Evolutionary conservation across 2,888 invertebrate species (phyloP).

Genomic region (Chymomyza amoena): DNA sequence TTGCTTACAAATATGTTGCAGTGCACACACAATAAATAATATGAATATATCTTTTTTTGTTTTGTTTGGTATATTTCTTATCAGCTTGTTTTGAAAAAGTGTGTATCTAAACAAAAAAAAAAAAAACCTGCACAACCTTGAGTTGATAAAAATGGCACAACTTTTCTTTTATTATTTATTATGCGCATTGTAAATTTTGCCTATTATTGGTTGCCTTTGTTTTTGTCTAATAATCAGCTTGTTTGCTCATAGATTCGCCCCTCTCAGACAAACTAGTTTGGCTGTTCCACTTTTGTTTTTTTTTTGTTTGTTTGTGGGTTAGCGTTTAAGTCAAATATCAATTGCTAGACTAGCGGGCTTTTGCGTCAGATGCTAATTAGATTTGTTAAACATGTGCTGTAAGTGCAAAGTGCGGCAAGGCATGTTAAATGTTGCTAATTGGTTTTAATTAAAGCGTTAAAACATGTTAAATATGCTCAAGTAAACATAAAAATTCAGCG

Average conservation of each 20-base stretch:
- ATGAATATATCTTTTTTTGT: neutral
- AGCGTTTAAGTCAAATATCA: conserved; percentile 42
- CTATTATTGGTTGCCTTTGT: conserved; percentile 1
- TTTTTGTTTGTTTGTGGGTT: conserved; percentile 25
- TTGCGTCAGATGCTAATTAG: conserved; percentile 10
- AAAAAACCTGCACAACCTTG: conserved; percentile 20
- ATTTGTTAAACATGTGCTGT: conserved; percentile 4
- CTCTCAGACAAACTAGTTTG: conserved; percentile 55
- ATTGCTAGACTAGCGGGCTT: conserved; percentile 22
- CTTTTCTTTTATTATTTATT: neutral
- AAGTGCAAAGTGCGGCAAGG: conserved; percentile 61
- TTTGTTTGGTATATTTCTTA: neutral
- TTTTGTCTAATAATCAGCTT: conserved; percentile 10
- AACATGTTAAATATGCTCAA: neutral
- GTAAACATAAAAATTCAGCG: neutral
- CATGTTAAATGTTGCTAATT: conserved; percentile 52
- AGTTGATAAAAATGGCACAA: conserved; percentile 10
- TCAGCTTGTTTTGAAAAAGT: neutral
- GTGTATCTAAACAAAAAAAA: neutral
- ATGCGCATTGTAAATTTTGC: neutral
- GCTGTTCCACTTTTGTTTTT: conserved; percentile 10
- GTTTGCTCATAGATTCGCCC: conserved; percentile 53
- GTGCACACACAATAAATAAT: neutral
- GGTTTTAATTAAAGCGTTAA: conserved; percentile 48
- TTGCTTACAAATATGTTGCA: conserved; percentile 34